Evolutionary conservation across 2,113 vertebrate genomes (phyloP).

Genomic region (Alligator sinensis): DNA sequence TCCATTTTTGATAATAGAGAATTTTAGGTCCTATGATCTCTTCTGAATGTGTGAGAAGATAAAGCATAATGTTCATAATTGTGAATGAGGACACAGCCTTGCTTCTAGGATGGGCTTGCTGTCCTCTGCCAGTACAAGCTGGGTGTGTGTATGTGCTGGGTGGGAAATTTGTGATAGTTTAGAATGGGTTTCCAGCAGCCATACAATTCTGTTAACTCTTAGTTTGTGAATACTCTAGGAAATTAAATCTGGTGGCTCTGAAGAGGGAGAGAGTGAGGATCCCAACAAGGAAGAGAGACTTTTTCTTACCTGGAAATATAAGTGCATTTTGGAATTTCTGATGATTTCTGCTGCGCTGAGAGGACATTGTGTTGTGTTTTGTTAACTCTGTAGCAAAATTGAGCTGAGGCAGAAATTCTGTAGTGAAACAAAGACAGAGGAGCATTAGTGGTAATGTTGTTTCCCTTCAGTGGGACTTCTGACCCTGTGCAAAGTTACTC

Average conservation of each 20-base stretch:
- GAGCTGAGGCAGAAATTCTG: neutral
- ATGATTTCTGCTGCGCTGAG: neutral
- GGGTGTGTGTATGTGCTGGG: rapidly evolving
- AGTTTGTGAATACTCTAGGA: neutral
- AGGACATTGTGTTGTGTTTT: rapidly evolving
- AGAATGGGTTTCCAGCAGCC: neutral
- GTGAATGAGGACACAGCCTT: neutral
- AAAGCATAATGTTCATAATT: neutral
- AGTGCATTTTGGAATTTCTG: neutral
- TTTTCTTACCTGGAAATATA: neutral
- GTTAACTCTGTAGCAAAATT: neutral
- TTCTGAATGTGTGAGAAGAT: neutral
- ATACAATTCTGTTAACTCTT: neutral
- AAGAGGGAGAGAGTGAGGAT: neutral
- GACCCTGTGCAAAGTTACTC: neutral
- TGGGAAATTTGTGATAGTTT: neutral
- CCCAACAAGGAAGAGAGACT: rapidly evolving
- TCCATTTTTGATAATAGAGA: neutral
- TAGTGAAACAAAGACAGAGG: neutral
- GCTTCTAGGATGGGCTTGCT: neutral
- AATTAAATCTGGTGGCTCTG: neutral
- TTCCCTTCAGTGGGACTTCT: neutral
- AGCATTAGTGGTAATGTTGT: neutral
- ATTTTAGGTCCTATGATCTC: rapidly evolving
- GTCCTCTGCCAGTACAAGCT: neutral